Conservation (phyloP, 1,140 invertebrate genomes). For the Yoshiicerus persimilis region DNA sequence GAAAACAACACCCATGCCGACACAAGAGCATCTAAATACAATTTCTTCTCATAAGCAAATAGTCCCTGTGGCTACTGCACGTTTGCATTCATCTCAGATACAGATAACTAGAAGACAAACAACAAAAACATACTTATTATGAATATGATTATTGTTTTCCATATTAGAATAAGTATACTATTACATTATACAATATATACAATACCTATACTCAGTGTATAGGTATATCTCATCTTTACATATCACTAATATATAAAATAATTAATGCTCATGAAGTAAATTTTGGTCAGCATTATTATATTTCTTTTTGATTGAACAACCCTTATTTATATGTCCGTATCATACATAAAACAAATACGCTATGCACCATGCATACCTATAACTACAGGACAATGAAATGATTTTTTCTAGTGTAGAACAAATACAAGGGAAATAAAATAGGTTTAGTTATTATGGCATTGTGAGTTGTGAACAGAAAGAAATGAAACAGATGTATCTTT, state of each 20-base stretch:
- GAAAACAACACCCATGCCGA: constrained; percentile 1
- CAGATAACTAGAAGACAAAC: not conserved
- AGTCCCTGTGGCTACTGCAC: not conserved
- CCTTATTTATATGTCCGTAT: no score
- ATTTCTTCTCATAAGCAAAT: not conserved
- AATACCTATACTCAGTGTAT: no score
- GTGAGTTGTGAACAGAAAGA: not conserved
- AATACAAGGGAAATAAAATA: not conserved
- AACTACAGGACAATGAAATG: not conserved
- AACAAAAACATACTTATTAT: not conserved
- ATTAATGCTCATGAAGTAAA: not conserved
- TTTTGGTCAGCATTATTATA: not conserved
- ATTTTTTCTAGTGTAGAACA: not conserved
- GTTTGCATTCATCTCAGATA: not conserved
- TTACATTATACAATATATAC: no score
- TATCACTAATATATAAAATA: no score
- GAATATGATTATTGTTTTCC: not conserved
- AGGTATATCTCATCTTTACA: no score
- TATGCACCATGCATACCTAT: not conserved
- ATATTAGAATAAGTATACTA: no score
- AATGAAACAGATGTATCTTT: not conserved
- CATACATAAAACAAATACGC: not conserved
- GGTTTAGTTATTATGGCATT: not conserved
- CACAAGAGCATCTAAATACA: not conserved
- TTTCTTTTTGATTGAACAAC: not conserved